Evolutionary conservation across 2,888 invertebrate genomes (phyloP).

Genomic region (Drosophila paranaensis): DNA sequence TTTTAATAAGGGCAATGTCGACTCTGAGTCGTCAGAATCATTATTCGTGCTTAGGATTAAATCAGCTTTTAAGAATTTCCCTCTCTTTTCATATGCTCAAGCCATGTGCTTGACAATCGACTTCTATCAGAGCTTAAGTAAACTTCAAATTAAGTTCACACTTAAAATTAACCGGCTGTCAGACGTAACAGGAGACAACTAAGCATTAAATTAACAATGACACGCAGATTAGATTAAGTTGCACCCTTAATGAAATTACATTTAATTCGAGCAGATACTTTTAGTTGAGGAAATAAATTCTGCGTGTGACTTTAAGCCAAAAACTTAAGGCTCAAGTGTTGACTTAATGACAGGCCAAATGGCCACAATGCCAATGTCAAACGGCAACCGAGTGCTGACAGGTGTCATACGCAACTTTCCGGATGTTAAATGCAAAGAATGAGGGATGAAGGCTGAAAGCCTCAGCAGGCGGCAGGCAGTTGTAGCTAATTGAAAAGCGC

Average conservation of each 20-base stretch:
- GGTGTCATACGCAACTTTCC: slow-evolving; percentile 60
- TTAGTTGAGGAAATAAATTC: not conserved
- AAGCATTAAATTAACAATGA: slow-evolving; percentile 1
- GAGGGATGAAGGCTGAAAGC: not conserved
- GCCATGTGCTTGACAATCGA: not conserved
- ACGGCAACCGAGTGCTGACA: slow-evolving; percentile 40
- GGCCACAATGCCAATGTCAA: slow-evolving; percentile 42
- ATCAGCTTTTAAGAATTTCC: too few species aligned
- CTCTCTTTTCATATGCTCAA: too few species aligned
- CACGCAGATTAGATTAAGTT: not conserved
- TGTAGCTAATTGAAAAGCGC: slow-evolving; percentile 69
- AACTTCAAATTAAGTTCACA: not conserved
- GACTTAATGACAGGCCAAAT: slow-evolving; percentile 43
- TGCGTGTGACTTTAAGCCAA: not conserved
- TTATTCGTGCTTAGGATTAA: too few species aligned
- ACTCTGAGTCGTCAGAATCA: too few species aligned
- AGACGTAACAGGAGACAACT: not conserved
- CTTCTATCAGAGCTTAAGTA: too few species aligned
- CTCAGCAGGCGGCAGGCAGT: not conserved
- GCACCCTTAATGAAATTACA: not conserved
- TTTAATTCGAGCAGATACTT: not conserved
- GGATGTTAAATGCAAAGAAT: slow-evolving; percentile 1
- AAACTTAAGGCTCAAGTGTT: slow-evolving; percentile 14
- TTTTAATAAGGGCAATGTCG: too few species aligned
- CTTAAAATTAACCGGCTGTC: not conserved